Evolutionary conservation across 2,888 invertebrate genomes (phyloP).

Genomic region (Clostera curtula): DNA sequence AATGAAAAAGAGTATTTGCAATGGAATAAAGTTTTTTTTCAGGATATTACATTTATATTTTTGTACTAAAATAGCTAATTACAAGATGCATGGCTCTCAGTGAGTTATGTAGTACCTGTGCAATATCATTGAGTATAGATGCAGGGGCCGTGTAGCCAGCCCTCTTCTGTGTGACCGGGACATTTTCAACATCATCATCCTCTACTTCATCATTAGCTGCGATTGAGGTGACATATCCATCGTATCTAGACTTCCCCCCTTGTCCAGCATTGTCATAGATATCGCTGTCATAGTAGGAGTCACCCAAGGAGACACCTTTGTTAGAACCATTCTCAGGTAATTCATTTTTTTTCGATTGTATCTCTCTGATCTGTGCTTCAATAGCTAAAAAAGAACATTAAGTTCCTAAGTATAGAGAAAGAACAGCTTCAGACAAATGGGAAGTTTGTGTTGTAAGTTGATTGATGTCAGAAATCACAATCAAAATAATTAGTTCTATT

Average conservation of each 20-base stretch:
- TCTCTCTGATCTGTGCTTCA: slow-evolving; percentile 94
- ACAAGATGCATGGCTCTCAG: no score
- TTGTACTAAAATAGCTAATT: no score
- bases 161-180: slow-evolving; percentile 82
- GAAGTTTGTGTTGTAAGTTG: no score
- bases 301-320: slow-evolving; percentile 91
- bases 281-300: slow-evolving; percentile 93
- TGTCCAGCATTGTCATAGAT: slow-evolving; percentile 87
- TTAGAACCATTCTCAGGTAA: slow-evolving; percentile 78
- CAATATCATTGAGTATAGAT: slow-evolving; percentile 91
- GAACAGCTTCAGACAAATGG: slow-evolving; percentile 2
- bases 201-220: slow-evolving; percentile 97
- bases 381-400: slow-evolving; percentile 81
- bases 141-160: slow-evolving; percentile 90
- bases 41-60: no score
- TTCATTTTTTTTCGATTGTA: slow-evolving; percentile 91
- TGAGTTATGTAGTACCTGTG: no score
- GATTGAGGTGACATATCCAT: slow-evolving; percentile 97
- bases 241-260: slow-evolving; percentile 84
- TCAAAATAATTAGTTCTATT: no score
- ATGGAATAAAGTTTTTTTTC: not conserved
- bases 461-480: no score
- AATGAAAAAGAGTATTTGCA: not conserved
- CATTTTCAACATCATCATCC: slow-evolving; percentile 92
- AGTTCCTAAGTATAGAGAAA: not conserved